phyloP scores from a whole-genome alignment of 2,888 invertebrate species.

The Pristionchus exspectatus region DNA sequence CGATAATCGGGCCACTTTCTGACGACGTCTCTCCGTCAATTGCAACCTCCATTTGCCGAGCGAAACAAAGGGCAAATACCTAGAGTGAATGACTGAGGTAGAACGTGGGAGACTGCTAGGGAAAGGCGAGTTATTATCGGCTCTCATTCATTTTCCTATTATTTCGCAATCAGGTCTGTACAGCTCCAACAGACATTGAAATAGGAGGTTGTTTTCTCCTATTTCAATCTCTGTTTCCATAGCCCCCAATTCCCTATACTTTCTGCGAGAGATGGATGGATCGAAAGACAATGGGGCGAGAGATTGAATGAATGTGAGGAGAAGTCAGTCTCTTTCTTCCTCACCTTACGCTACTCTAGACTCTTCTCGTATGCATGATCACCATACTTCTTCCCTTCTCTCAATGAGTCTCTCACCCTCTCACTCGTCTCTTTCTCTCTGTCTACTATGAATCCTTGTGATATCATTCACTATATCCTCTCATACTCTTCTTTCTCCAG shows the following conservation, averaged over 20 bases:
- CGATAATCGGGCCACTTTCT: slow-evolving; percentile 7
- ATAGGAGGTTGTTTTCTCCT: neutral
- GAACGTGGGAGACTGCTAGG: neutral
- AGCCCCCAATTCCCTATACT: neutral
- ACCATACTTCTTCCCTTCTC: slow-evolving; percentile 13
- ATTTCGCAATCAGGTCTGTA: no score
- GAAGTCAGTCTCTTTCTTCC: neutral
- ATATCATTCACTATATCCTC: neutral
- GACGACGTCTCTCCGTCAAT: slow-evolving; percentile 24
- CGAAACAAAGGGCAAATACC: slow-evolving; percentile 45
- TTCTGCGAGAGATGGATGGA: neutral
- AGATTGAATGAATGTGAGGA: neutral
- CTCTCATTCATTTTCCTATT: no score
- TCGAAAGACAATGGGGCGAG: slow-evolving; percentile 1
- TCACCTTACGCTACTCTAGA: slow-evolving; percentile 14
- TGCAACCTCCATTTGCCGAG: slow-evolving; percentile 27
- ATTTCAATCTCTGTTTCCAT: neutral
- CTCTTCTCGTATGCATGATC: slow-evolving; percentile 42
- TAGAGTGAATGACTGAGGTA: neutral
- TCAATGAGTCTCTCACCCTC: slow-evolving; percentile 37
- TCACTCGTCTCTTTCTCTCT: slow-evolving; percentile 29
- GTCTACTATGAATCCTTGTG: neutral
- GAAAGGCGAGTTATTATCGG: neutral
- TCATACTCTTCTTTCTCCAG: neutral
- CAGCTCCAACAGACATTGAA: no score